These are phyloP conservation scores for Cataglyphis altisquamis DNA, from an alignment of 2,888 invertebrate genomes.

Conservation along the genomic window DNA sequence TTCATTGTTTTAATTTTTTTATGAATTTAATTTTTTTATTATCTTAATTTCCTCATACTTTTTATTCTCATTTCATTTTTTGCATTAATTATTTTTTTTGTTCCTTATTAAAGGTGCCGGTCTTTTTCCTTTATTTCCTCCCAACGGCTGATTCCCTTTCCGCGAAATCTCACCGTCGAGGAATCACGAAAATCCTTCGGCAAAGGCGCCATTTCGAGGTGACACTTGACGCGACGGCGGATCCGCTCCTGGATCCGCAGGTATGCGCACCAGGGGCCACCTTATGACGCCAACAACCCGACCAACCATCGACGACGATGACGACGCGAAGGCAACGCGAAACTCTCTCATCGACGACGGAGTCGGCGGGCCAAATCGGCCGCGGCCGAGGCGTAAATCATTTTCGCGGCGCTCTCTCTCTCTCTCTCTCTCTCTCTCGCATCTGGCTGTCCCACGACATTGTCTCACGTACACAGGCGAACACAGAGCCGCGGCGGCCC, in stretches of 20 bases:
- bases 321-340: constrained; percentile 26
- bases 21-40: no score
- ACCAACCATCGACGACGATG: constrained; percentile 15
- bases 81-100: no score
- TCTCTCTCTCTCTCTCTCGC: constrained; percentile 43
- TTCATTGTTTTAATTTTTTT: no score
- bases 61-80: no score
- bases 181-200: constrained; percentile 34
- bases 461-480: constrained; percentile 54
- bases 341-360: constrained; percentile 44
- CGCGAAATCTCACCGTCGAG: constrained; percentile 13
- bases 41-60: no score
- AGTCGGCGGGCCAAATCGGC: constrained; percentile 46
- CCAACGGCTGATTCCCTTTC: constrained; percentile 11
- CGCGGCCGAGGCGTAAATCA: constrained; percentile 47
- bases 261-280: constrained; percentile 19
- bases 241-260: constrained; percentile 40
- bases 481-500: constrained; percentile 52
- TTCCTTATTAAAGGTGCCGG: no score
- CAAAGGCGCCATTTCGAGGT: constrained; percentile 30
- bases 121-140: background rate
- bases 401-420: constrained; percentile 44
- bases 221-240: constrained; percentile 45
- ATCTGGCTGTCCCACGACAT: constrained; percentile 41
- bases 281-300: constrained; percentile 9